Conservation (phyloP, 2,888 invertebrate species). For the Drosophila anomelani region DNA sequence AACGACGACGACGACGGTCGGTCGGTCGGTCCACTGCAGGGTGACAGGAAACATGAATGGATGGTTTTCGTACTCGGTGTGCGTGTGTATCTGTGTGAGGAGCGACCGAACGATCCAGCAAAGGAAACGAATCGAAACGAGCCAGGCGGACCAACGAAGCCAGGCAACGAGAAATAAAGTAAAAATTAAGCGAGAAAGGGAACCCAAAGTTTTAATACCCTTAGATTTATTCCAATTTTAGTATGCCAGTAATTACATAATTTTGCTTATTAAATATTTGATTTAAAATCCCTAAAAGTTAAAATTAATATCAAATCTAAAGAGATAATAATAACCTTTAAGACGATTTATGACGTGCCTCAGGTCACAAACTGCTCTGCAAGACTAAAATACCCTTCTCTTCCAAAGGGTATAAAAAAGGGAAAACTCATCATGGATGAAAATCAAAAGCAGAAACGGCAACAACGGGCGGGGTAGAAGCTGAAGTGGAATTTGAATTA, state of each 20-base stretch:
- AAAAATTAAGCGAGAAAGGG: slow-evolving; percentile 52
- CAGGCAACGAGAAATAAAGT: slow-evolving; percentile 59
- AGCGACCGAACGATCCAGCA: slow-evolving; percentile 29
- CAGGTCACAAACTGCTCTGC: not conserved
- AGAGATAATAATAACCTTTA: not conserved
- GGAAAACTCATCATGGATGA: slow-evolving; percentile 80
- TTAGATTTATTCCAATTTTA: not conserved
- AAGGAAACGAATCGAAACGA: slow-evolving; percentile 30
- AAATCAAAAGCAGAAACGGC: slow-evolving; percentile 75
- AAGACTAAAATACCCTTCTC: not conserved
- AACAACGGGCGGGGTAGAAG: slow-evolving; percentile 46
- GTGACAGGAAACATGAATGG: slow-evolving; percentile 81
- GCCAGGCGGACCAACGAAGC: slow-evolving; percentile 15
- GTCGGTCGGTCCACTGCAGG: slow-evolving; percentile 69
- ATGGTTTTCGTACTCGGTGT: slow-evolving; percentile 68
- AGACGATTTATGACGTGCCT: no score
- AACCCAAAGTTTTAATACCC: not conserved
- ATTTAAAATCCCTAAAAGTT: not conserved
- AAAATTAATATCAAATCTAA: not conserved
- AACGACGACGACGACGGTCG: slow-evolving; percentile 23
- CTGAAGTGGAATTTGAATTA: slow-evolving; percentile 75
- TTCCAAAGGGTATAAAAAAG: slow-evolving; percentile 49
- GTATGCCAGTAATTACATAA: not conserved
- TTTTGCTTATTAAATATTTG: no score
- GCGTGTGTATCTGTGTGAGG: slow-evolving; percentile 39